Percentiles rank a stretch among this genome's conserved stretches.
These are phyloP conservation scores for Sebastes fasciatus DNA, from an alignment of 2,113 vertebrate genomes.

Conservation along the genomic window DNA sequence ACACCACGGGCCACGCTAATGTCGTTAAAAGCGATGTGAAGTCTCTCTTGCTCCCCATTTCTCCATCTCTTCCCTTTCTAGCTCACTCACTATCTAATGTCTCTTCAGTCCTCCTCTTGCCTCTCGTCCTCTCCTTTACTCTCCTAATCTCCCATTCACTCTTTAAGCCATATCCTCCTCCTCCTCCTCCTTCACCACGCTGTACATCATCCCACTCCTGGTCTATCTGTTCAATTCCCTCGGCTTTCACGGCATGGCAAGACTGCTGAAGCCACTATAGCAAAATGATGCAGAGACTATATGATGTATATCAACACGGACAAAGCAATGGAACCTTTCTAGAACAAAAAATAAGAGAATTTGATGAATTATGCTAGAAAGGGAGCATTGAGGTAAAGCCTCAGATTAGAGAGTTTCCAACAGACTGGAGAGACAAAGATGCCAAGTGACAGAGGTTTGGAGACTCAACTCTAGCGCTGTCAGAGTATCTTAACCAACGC, in stretches of 20 bases:
- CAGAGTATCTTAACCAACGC: conserved; percentile 33
- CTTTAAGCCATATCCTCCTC: conserved; percentile 11
- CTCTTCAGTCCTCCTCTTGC: conserved; percentile 4
- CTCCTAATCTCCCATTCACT: conserved; percentile 30
- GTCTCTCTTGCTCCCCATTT: conserved; percentile 58
- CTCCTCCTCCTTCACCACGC: conserved; percentile 9
- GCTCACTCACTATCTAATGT: conserved; percentile 13
- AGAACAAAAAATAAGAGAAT: conserved; percentile 47
- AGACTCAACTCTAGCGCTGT: conserved; percentile 41
- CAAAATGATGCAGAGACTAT: conserved; percentile 23
- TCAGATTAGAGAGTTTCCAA: conserved; percentile 62
- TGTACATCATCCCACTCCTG: conserved; percentile 1
- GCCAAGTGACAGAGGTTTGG: conserved; percentile 47
- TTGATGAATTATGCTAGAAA: conserved; percentile 56
- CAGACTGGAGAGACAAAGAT: conserved; percentile 66
- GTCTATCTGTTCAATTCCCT: background rate
- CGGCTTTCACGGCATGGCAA: background rate
- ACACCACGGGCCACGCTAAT: conserved; percentile 69
- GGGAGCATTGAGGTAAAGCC: conserved; percentile 30
- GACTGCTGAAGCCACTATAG: background rate
- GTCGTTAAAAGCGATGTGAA: conserved; percentile 79
- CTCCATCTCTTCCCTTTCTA: conserved; percentile 32
- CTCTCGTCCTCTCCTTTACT: conserved; percentile 10
- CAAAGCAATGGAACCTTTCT: conserved; percentile 26
- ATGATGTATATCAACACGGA: conserved; percentile 39